These are phyloP conservation scores for Melanotus villosus DNA, from an alignment of 2,888 invertebrate species.

Conservation along the genomic window DNA sequence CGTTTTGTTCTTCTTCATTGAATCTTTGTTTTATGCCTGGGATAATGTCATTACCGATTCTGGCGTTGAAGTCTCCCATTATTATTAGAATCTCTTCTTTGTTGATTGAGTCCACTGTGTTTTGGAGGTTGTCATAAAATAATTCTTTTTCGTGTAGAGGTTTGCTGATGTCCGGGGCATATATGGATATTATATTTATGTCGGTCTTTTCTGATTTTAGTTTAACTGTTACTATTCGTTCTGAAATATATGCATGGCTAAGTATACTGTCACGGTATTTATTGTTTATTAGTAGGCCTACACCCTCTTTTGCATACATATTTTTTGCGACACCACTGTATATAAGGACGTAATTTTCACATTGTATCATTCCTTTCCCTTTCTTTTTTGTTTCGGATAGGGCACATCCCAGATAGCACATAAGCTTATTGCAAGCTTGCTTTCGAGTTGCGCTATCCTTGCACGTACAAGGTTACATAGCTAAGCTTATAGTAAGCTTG, in stretches of 20 bases:
- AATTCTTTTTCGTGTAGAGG: background rate
- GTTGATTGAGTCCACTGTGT: background rate
- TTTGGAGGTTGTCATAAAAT: background rate
- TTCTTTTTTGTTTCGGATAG: slow-evolving; percentile 7
- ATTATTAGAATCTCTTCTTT: slow-evolving; percentile 2
- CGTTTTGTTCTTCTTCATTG: background rate
- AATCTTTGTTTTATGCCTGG: background rate
- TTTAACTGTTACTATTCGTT: background rate
- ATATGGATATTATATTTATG: background rate
- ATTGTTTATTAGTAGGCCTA: background rate
- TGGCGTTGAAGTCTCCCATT: background rate
- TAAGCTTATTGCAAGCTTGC: too few species aligned
- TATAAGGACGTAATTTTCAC: background rate
- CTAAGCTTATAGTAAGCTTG: too few species aligned
- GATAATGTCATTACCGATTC: background rate
- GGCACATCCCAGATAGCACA: too few species aligned
- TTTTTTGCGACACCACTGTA: background rate
- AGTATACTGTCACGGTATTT: background rate
- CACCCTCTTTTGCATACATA: background rate
- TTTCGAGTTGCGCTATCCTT: too few species aligned
- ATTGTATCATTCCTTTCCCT: background rate
- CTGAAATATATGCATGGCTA: background rate
- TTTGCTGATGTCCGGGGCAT: background rate
- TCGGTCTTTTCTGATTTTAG: background rate
- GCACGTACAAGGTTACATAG: too few species aligned